phyloP scores from a whole-genome alignment of 2,797 vertebrate genomes.

The Synanceia verrucosa region DNA sequence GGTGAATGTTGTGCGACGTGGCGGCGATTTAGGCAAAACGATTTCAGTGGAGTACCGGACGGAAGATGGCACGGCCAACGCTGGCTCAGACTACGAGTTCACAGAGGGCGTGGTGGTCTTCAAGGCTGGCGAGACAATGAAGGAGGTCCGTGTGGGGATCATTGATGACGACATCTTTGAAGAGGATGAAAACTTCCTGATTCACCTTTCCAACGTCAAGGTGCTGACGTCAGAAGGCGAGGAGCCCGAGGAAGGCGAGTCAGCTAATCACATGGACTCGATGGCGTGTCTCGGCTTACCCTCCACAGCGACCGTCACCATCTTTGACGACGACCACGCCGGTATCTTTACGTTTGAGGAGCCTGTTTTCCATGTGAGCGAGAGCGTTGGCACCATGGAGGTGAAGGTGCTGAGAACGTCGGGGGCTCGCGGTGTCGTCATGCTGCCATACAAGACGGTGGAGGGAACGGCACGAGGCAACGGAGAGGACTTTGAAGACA shows the following conservation, averaged over 20 bases:
- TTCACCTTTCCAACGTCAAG: constrained; percentile 92
- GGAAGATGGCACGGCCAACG: constrained; percentile 97
- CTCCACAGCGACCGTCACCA: constrained; percentile 92
- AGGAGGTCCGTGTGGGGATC: constrained; percentile 96
- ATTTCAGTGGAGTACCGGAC: constrained; percentile 95
- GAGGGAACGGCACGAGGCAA: constrained; percentile 94
- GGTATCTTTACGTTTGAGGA: constrained; percentile 99
- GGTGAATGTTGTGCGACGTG: constrained; percentile 91
- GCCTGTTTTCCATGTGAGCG: constrained; percentile 91
- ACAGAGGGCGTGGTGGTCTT: constrained; percentile 95
- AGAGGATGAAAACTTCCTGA: constrained; percentile 98
- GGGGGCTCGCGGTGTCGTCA: constrained; percentile 94
- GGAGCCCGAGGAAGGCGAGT: constrained; percentile 81
- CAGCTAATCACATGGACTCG: constrained; percentile 85
- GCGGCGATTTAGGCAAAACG: constrained; percentile 90
- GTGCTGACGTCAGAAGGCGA: constrained; percentile 85
- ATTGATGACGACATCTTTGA: constrained; percentile 99
- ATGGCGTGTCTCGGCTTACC: constrained; percentile 90
- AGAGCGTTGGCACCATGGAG: constrained; percentile 97
- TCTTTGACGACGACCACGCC: constrained; percentile 98
- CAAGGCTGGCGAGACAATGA: constrained; percentile 93
- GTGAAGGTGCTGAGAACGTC: constrained; percentile 97
- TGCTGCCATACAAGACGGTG: constrained; percentile 94
- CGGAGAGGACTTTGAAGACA: constrained; percentile 97
- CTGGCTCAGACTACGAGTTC: constrained; percentile 98